These are phyloP conservation scores for Galago senegalensis DNA, from an alignment of 2,797 vertebrate species.

Conservation along the genomic window DNA sequence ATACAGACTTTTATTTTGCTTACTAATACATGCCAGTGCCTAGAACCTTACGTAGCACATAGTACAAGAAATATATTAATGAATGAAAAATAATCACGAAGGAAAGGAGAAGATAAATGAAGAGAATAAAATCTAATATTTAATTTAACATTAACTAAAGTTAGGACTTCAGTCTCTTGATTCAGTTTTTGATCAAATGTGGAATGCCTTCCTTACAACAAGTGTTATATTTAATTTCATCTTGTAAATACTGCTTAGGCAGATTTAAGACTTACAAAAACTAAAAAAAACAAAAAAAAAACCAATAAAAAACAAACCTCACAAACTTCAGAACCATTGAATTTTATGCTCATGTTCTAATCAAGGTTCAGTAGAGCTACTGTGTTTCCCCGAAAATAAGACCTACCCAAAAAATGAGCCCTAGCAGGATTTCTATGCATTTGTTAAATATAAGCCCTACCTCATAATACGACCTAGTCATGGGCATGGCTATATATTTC, in stretches of 20 bases:
- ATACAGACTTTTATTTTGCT: neutral
- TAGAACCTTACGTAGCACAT: neutral
- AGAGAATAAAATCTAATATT: neutral
- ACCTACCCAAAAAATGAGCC: too few species aligned
- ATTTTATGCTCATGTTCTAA: neutral
- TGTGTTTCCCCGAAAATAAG: too few species aligned
- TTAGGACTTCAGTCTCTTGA: neutral
- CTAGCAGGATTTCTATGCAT: too few species aligned
- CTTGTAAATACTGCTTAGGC: neutral
- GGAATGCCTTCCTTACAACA: neutral
- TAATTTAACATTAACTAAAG: conserved; percentile 7
- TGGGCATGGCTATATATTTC: too few species aligned
- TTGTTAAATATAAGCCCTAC: too few species aligned
- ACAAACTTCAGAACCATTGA: neutral
- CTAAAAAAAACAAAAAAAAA: neutral
- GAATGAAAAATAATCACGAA: neutral
- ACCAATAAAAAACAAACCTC: too few species aligned
- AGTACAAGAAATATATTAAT: neutral
- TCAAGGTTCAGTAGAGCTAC: neutral
- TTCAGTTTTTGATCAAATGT: neutral
- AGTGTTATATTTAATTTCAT: neutral
- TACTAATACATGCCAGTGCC: neutral
- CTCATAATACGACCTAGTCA: too few species aligned
- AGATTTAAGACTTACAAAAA: neutral
- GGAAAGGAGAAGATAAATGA: neutral